phyloP scores from a whole-genome alignment of 64 coral and sea anemone species.

The Pocillopora verrucosa region DNA sequence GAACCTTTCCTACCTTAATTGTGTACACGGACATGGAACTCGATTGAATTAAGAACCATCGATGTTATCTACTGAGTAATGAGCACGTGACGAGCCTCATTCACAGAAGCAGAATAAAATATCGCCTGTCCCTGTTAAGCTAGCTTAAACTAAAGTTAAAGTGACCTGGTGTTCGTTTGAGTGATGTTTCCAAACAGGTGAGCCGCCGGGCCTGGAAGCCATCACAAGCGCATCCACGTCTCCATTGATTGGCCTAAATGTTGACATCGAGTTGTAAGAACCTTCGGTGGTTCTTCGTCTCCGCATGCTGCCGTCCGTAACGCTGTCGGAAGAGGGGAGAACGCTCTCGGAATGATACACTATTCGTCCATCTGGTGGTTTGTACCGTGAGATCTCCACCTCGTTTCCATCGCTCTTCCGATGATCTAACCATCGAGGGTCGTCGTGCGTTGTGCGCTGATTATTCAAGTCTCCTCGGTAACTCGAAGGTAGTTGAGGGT shows the following conservation, averaged over 20 bases:
- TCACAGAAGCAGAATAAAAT: neutral
- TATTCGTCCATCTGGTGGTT: slow-evolving; percentile 40
- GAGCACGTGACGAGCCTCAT: neutral
- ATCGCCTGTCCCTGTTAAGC: slow-evolving; percentile 11
- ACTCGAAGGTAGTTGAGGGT: neutral
- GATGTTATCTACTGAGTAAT: neutral
- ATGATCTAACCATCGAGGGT: slow-evolving; percentile 51
- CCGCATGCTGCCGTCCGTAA: slow-evolving; percentile 24
- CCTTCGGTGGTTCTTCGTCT: slow-evolving; percentile 34
- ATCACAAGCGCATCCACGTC: slow-evolving; percentile 76
- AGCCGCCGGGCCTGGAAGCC: slow-evolving; percentile 54
- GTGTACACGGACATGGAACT: neutral
- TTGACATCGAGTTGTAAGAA: slow-evolving; percentile 18
- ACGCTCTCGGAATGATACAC: slow-evolving; percentile 83
- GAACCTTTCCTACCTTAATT: neutral
- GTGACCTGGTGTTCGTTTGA: slow-evolving; percentile 62
- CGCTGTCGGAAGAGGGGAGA: slow-evolving; percentile 46
- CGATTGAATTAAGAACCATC: neutral
- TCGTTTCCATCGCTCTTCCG: slow-evolving; percentile 72
- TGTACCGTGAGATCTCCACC: slow-evolving; percentile 64
- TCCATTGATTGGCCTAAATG: slow-evolving; percentile 91
- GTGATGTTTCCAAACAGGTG: slow-evolving; percentile 90
- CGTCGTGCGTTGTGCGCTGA: neutral
- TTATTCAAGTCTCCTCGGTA: neutral
- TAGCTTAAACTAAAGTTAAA: slow-evolving; percentile 63